phyloP scores from a whole-genome alignment of 1,140 invertebrate species.

The Caenorhabditis tropicalis region DNA sequence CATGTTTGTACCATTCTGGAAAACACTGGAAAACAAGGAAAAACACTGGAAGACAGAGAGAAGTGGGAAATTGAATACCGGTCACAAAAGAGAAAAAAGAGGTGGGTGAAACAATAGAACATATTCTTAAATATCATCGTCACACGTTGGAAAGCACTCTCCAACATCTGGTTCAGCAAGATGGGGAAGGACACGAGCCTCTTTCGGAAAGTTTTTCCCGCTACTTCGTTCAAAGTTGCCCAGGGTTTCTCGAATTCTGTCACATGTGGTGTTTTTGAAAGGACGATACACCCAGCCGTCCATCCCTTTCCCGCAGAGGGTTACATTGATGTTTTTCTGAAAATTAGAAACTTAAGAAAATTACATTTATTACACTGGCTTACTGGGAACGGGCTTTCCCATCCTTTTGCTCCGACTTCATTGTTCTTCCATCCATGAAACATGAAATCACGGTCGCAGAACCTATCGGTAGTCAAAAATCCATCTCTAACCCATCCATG shows the following conservation, averaged over 20 bases:
- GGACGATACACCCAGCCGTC: conserved; percentile 57
- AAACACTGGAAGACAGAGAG: not conserved
- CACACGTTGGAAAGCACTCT: conserved; percentile 60
- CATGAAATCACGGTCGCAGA: conserved; percentile 56
- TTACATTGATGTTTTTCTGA: conserved; percentile 55
- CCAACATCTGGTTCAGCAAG: conserved; percentile 57
- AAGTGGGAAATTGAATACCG: not conserved
- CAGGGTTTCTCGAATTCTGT: conserved; percentile 41
- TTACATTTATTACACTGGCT: too few species aligned
- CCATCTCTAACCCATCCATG: conserved; percentile 60
- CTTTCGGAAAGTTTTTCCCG: conserved; percentile 58
- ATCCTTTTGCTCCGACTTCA: conserved; percentile 49
- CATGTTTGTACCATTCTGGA: conserved; percentile 15
- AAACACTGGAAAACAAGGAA: conserved; percentile 19
- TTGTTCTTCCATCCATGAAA: conserved; percentile 59
- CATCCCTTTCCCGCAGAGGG: conserved; percentile 51
- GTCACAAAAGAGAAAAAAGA: not conserved
- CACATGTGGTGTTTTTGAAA: conserved; percentile 32
- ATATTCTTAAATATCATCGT: conserved; percentile 45
- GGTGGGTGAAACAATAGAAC: not conserved
- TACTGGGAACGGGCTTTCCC: conserved; percentile 56
- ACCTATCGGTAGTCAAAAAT: conserved; percentile 54
- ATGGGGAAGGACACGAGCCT: conserved; percentile 56
- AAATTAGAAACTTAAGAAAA: not conserved
- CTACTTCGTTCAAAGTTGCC: conserved; percentile 57